Percentiles rank a stretch among this genome's conserved stretches.
Conservation (phyloP, 2,888 invertebrate genomes). For the Campoplex nolae region DNA sequence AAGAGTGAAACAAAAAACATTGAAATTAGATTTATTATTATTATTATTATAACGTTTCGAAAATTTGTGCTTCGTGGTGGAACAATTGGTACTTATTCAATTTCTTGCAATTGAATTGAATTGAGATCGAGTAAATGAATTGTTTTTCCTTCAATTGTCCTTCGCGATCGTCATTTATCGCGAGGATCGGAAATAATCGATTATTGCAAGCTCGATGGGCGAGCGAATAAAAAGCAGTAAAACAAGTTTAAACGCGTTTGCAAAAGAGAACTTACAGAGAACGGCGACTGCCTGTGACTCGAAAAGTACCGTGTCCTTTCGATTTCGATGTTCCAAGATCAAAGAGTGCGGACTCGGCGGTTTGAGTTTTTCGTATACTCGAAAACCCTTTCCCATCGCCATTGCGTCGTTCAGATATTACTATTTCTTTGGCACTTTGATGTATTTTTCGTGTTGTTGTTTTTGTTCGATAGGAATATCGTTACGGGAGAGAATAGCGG, state of each 20-base stretch:
- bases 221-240: constrained; percentile 19
- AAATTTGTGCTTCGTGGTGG: background rate
- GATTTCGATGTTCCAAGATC: constrained; percentile 94
- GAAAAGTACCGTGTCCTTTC: constrained; percentile 94
- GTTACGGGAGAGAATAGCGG: background rate
- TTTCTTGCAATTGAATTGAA: background rate
- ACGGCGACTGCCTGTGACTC: constrained; percentile 97
- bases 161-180: background rate
- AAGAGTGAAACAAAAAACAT: constrained; percentile 64
- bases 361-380: constrained; percentile 94
- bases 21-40: background rate
- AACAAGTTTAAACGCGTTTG: constrained; percentile 20
- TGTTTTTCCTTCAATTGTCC: background rate
- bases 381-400: constrained; percentile 98
- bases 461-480: background rate
- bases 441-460: background rate
- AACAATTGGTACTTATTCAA: background rate
- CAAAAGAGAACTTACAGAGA: constrained; percentile 87
- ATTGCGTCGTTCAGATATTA: constrained; percentile 84
- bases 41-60: background rate
- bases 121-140: background rate
- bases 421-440: constrained; percentile 3
- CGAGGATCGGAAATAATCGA: constrained; percentile 26
- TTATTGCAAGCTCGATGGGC: constrained; percentile 31
- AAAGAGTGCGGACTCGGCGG: constrained; percentile 95